Base-by-base conservation (phyloP, 2,797 vertebrate species). In the Halcyon leucocephala region DNA sequence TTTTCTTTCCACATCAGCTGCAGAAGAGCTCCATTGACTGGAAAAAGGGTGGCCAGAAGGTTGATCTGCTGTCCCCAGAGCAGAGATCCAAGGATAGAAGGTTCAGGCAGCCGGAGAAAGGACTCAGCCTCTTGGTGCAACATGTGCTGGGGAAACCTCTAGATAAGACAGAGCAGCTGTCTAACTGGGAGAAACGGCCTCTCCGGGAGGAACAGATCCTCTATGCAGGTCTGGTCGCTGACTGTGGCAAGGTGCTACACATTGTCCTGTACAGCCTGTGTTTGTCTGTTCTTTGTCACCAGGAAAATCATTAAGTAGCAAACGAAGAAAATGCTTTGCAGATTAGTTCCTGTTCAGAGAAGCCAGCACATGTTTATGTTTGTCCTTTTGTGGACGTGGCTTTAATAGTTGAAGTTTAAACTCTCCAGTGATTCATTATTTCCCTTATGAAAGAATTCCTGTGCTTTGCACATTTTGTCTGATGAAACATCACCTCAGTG, bases 181-280 rank as follows among this genome's bases (percentile, higher is more conserved):
- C 99, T 31, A 98, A 98, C 98, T 99, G 99, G 99, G 98, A 99
- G 95, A 99, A 97, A 60, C 97, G 99, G 62, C 99, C 99, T 0
- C 98, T 99, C 5, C 97, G 98, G 7, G 97, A 98, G 93, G 98
- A 97, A 66, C 99, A 99, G 98, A 97, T 99, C 87, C 96, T 98
- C 95, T 99, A 99, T 31, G 98, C 99, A 98, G 99, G 99, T 99
- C 76, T 82, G 97, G 22, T 29, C 52, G 18, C 54, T 21, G 58
- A 7, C 69, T 18, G 49, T 12, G 57, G 58, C 46, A 19, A 5
- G 35, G 90, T 39, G 95, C 84, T 93, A 5, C 79, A 46, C 31
- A 7, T 15, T 46, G 62, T 31, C 64, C 46, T 2, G 66, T n/a
- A 10, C 74, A 35, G 46, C 12, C 61, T 42, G 11, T 8, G n/a